A percentile compares a stretch with the other conserved stretches of the same genome.
Conservation (phyloP, 2,797 vertebrate species). For the Caiman crocodilus region DNA sequence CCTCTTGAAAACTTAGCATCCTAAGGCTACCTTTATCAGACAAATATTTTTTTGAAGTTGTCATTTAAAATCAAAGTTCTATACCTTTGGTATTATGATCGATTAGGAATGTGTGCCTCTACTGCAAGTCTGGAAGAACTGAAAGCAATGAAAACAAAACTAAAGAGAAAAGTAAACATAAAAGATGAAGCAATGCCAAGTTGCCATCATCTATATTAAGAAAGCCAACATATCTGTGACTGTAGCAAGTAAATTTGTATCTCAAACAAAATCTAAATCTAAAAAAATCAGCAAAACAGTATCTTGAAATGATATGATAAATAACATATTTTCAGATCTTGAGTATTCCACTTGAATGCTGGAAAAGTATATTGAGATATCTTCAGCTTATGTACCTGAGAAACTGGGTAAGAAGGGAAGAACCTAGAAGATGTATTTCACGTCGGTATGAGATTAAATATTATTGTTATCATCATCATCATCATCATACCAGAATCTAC, state of each 20-base stretch:
- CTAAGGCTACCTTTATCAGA: constrained; percentile 1
- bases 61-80: constrained; percentile 50
- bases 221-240: background rate
- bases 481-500: background rate
- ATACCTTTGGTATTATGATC: constrained; percentile 30
- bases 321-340: background rate
- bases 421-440: background rate
- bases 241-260: constrained; percentile 25
- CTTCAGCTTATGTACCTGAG: background rate
- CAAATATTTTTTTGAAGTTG: background rate
- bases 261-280: background rate
- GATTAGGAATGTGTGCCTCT: constrained; percentile 14
- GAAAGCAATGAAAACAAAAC: background rate
- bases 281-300: background rate
- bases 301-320: background rate
- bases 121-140: constrained; percentile 15
- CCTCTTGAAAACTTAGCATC: constrained; percentile 16
- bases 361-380: background rate
- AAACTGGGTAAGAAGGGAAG: background rate
- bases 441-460: background rate
- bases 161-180: constrained; percentile 32
- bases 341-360: background rate
- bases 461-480: background rate
- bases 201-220: background rate
- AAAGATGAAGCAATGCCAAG: background rate